Evolutionary conservation across 2,113 vertebrate species (phyloP).

Genomic region (mouse (Mus musculus)): GRCm39 chr5:85157501-85158000

Average conservation of each 20-base stretch:
- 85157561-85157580: not conserved
- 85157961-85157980: too few species aligned
- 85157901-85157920: too few species aligned
- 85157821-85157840: too few species aligned
- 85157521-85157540: not conserved
- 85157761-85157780: not conserved
- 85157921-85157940: too few species aligned
- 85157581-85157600: not conserved
- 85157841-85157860: too few species aligned
- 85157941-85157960: too few species aligned
- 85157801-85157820: too few species aligned
- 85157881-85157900: too few species aligned
- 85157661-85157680: not conserved
- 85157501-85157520: not conserved
- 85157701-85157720: not conserved
- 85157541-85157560: not conserved
- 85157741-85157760: not conserved
- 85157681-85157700: not conserved
- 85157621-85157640: not conserved
- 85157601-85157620: not conserved
- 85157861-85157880: too few species aligned
- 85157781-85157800: not conserved
- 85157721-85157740: not conserved
- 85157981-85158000: too few species aligned
- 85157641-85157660: not conserved